Conservation (phyloP, 2,113 vertebrate genomes). For the Reinhardtius hippoglossoides region DNA sequence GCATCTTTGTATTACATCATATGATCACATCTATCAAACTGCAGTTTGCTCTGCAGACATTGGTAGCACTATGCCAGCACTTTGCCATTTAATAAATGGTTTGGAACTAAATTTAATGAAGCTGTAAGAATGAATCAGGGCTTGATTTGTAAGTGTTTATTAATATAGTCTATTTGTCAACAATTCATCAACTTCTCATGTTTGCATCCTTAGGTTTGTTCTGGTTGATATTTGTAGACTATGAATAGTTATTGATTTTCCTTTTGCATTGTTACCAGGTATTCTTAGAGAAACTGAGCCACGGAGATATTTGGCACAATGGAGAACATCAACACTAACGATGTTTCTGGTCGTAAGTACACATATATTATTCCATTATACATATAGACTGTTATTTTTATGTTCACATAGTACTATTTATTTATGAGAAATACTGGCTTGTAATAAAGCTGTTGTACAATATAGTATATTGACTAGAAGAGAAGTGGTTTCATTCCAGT, state of each 20-base stretch:
- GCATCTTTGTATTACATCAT: background rate
- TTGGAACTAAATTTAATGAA: background rate
- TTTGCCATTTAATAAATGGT: too few relatives aligned
- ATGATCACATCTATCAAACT: background rate
- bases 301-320: slow-evolving; percentile 20
- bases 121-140: background rate
- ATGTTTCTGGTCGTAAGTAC: slow-evolving; percentile 49
- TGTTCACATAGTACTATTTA: background rate
- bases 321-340: slow-evolving; percentile 15
- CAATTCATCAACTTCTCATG: too few relatives aligned
- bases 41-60: background rate
- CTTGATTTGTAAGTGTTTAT: too few relatives aligned
- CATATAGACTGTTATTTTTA: background rate
- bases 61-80: too few relatives aligned
- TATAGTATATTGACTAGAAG: background rate
- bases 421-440: background rate
- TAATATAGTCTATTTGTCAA: too few relatives aligned
- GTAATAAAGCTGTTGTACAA: background rate
- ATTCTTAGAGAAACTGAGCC: slow-evolving; percentile 2
- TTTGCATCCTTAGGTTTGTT: background rate
- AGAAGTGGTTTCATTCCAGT: background rate
- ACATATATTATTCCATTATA: background rate
- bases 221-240: background rate
- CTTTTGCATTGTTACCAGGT: slow-evolving; percentile 18
- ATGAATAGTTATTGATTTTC: background rate